phyloP scores from a whole-genome alignment of 2,113 vertebrate genomes.

The Psilopsiagon aurifrons region DNA sequence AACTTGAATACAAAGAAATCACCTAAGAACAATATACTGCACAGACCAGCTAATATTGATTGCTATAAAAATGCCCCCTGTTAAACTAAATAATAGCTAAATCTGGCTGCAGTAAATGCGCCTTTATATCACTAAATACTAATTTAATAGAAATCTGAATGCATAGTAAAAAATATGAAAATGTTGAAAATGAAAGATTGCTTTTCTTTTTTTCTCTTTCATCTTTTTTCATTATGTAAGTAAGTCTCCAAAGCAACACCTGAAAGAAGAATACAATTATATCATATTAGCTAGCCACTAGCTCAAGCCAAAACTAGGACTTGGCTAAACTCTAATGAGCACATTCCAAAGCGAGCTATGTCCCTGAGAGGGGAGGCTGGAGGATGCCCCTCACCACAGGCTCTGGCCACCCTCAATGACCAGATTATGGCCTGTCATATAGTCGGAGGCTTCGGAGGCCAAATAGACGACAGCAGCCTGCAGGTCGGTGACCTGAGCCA shows the following conservation, averaged over 20 bases:
- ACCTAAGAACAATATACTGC: background rate
- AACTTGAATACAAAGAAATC: slow-evolving; percentile 16
- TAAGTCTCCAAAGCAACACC: background rate
- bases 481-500: slow-evolving; percentile 86
- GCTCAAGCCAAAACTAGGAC: background rate
- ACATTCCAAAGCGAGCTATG: rapidly evolving
- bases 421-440: slow-evolving; percentile 91
- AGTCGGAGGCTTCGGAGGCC: slow-evolving; percentile 84
- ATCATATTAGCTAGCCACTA: background rate
- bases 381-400: slow-evolving; percentile 73
- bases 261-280: background rate
- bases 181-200: background rate
- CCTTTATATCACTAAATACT: slow-evolving; percentile 33
- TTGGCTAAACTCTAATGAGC: background rate
- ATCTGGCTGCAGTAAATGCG: background rate
- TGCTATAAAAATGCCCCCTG: slow-evolving; percentile 29
- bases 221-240: background rate
- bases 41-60: slow-evolving; percentile 20
- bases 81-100: slow-evolving; percentile 52
- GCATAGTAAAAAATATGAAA: background rate
- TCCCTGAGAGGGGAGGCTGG: background rate
- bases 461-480: slow-evolving; percentile 84
- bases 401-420: slow-evolving; percentile 88
- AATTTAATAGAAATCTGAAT: slow-evolving; percentile 16
- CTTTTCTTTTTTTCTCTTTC: background rate